A percentile compares a stretch with the other conserved stretches of the same genome.
Evolutionary conservation across 2,797 vertebrate species (phyloP).

Genomic region (Anabacerthia variegaticeps): DNA sequence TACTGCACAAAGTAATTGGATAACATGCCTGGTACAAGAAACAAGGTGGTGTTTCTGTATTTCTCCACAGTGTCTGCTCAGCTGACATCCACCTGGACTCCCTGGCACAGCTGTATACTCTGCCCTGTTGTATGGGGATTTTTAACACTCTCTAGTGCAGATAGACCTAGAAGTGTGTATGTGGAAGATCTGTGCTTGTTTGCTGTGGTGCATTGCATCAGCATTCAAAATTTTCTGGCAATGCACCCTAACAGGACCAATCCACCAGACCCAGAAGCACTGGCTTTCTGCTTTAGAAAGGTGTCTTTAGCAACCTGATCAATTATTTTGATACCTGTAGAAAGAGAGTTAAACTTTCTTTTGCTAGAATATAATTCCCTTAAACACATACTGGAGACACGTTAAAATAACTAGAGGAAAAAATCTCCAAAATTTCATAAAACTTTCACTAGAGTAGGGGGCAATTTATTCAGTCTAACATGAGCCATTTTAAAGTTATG

Average conservation of each 20-base stretch:
- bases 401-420: background rate
- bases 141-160: background rate
- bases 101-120: rapidly evolving
- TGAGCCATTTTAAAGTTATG: background rate
- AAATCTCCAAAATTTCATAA: background rate
- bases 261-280: rapidly evolving
- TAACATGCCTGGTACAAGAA: background rate
- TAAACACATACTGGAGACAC: background rate
- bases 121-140: background rate
- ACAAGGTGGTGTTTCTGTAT: background rate
- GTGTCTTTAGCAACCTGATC: background rate
- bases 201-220: rapidly evolving
- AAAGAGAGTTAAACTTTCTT: background rate
- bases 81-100: rapidly evolving
- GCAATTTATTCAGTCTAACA: background rate
- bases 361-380: background rate
- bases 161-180: background rate
- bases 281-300: background rate
- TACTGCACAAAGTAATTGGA: background rate
- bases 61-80: background rate
- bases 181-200: background rate
- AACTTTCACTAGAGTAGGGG: background rate
- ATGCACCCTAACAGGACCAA: rapidly evolving
- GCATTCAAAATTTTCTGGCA: background rate
- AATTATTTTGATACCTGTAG: background rate